A percentile compares a stretch with the other conserved stretches of the same genome.
phyloP scores from a whole-genome alignment of 2,113 vertebrate species.

The Pedetes capensis region DNA sequence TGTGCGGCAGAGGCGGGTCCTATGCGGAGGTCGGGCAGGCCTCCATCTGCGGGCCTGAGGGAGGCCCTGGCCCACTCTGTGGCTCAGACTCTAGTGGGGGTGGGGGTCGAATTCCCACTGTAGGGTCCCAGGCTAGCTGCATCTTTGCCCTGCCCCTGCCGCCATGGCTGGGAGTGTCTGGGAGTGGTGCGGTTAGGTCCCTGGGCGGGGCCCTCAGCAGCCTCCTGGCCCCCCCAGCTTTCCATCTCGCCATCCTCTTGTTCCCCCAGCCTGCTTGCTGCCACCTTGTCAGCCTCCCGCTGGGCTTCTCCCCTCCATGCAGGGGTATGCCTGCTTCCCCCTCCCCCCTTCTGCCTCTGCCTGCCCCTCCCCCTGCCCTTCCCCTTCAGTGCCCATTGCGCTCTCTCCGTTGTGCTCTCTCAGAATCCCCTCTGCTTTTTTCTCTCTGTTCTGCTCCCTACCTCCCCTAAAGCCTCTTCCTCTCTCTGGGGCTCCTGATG shows the following conservation, averaged over 20 bases:
- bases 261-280: neutral
- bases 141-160: neutral
- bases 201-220: neutral
- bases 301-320: neutral
- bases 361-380: neutral
- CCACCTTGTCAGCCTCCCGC: neutral
- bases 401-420: neutral
- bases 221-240: neutral
- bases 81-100: neutral
- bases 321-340: no score
- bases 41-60: neutral
- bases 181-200: neutral
- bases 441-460: neutral
- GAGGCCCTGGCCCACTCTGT: neutral
- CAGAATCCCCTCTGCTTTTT: constrained; percentile 6
- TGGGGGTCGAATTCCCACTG: neutral
- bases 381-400: neutral
- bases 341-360: neutral
- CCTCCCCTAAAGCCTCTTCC: neutral
- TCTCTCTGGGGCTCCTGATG: neutral
- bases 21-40: neutral
- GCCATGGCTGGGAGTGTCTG: neutral
- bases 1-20: neutral
- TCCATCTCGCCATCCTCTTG: neutral
- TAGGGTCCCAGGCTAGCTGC: neutral